Evolutionary conservation across 2,888 invertebrate genomes (phyloP), one percentile per base, ranked within the genome.

Genomic region (Drosophila subsilvestris): DNA sequence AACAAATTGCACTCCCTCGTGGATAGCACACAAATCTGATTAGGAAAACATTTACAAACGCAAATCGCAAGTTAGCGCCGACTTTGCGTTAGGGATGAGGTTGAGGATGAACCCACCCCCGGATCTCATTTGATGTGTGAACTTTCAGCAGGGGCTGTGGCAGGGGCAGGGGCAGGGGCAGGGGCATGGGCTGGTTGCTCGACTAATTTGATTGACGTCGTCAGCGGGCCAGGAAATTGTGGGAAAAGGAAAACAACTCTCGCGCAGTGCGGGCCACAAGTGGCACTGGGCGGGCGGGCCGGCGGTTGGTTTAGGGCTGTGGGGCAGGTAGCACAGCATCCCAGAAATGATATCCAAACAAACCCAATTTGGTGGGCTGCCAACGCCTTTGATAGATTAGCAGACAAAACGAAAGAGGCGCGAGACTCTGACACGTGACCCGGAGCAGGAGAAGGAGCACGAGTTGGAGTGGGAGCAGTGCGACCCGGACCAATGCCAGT

Each of bases 311-410:
- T n/a, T n/a, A n/a, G n/a, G n/a, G n/a, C n/a, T n/a, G 63, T 72
- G 49, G 67, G 71, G 74, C 86, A 86, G 86, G 80, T 85, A 81
- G 75, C 56, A 51, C 56, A 51, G 51, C 56, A 58, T 63, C 32
- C 37, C 37, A 57, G 59, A 81, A 79, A 79, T 74, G 85, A 80
- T 84, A 82, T 74, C 84, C 84, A 83, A 86, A 86, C 86, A 78
- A 86, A 83, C 84, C 86, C 76, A 84, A 86, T 85, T 84, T 80
- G 85, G 78, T 80, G 71, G 61, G 76, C 72, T 82, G 86, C 78
- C 89, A 78, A 59, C 74, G 74, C 57, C 59, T 77, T 78, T 90
- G 90, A 90, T 90, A 90, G 90, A 90, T 90, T 90, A 89, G 90
- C 85, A 89, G 80, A 75, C 74, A 79, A 84, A 89, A 85, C 88